phyloP scores from a whole-genome alignment of 2,888 invertebrate genomes.

The Rhingia campestris region DNA sequence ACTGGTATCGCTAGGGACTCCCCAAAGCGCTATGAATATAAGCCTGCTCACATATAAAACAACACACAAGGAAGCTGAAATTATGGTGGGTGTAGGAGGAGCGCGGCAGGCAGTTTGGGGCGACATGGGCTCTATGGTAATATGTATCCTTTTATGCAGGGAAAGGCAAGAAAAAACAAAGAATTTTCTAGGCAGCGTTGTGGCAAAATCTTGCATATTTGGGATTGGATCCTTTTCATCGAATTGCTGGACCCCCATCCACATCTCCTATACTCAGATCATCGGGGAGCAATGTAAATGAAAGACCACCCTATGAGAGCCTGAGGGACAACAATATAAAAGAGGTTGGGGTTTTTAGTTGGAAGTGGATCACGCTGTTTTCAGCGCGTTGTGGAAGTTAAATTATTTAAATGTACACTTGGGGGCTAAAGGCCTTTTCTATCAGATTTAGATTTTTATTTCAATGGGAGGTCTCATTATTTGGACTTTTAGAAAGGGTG shows the following conservation, averaged over 20 bases:
- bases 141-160: conserved; percentile 31
- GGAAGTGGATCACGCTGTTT: conserved; percentile 38
- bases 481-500: too few relatives aligned
- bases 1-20: conserved; percentile 21
- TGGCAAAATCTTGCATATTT: conserved; percentile 11
- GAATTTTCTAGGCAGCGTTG: conserved; percentile 17
- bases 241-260: conserved; percentile 15
- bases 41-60: conserved; percentile 63
- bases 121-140: conserved; percentile 49
- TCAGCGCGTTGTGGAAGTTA: conserved; percentile 17
- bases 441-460: too few relatives aligned
- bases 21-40: conserved; percentile 60
- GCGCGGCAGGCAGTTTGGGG: background rate
- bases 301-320: conserved; percentile 22
- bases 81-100: background rate
- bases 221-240: conserved; percentile 40
- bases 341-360: conserved; percentile 25
- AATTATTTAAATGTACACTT: conserved; percentile 29
- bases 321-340: conserved; percentile 9
- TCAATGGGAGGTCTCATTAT: too few relatives aligned
- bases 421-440: conserved; percentile 4
- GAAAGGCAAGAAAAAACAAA: conserved; percentile 24
- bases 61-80: background rate
- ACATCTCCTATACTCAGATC: background rate
- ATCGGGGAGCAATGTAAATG: conserved; percentile 25